Evolutionary conservation across 2,113 vertebrate genomes (phyloP).

Genomic region (Mirza zaza): DNA sequence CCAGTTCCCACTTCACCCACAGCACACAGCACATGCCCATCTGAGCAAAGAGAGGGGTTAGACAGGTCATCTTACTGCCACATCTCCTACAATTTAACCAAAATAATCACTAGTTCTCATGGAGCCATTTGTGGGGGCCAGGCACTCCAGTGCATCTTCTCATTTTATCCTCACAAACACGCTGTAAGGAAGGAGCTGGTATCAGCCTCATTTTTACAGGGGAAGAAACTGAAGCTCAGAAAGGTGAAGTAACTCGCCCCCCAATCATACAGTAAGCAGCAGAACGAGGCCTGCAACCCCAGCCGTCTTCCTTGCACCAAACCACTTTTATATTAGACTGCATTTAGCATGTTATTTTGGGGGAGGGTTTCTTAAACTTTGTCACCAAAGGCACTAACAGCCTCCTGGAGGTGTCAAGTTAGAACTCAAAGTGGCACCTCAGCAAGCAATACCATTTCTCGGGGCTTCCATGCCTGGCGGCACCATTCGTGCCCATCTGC

Average conservation of each 20-base stretch:
- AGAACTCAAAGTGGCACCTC: neutral
- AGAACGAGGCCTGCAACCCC: neutral
- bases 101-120: neutral
- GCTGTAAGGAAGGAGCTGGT: neutral
- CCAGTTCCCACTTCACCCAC: neutral
- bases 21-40: neutral
- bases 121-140: neutral
- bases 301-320: neutral
- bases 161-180: neutral
- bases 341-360: neutral
- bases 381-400: neutral
- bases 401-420: neutral
- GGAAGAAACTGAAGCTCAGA: conserved; percentile 6
- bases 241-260: neutral
- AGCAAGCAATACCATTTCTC: neutral
- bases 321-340: neutral
- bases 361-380: neutral
- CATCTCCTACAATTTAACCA: neutral
- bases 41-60: neutral
- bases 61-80: neutral
- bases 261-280: neutral
- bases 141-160: neutral
- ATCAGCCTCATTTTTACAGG: neutral
- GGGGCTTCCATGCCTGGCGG: neutral
- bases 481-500: neutral